These are phyloP conservation scores for Plectrocnemia conspersa DNA, from an alignment of 1,140 invertebrate species.

Conservation along the genomic window DNA sequence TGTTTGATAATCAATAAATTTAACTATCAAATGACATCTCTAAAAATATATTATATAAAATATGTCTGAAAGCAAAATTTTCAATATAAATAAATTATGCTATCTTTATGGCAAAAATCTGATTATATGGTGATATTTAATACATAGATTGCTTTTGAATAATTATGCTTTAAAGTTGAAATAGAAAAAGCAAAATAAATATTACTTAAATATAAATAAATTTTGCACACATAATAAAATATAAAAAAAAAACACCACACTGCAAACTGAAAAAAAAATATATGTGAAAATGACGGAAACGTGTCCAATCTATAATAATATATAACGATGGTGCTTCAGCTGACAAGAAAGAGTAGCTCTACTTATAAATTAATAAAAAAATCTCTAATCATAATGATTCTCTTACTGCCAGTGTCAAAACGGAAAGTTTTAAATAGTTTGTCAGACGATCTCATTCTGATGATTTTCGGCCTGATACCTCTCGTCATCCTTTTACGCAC, in stretches of 20 bases:
- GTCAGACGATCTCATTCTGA: slow-evolving; percentile 51
- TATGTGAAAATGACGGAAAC: slow-evolving; percentile 12
- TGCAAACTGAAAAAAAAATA: slow-evolving; percentile 20
- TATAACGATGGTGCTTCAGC: slow-evolving; percentile 29
- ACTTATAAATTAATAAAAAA: slow-evolving; percentile 20
- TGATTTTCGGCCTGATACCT: slow-evolving; percentile 52
- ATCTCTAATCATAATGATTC: slow-evolving; percentile 30
- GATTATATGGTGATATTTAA: no score
- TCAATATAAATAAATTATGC: no score
- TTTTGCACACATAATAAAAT: slow-evolving; percentile 1
- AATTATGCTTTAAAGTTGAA: no score
- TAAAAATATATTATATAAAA: no score
- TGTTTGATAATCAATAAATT: no score
- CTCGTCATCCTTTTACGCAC: slow-evolving; percentile 41
- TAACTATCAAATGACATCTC: no score
- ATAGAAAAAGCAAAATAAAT: no score
- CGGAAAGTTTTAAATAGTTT: slow-evolving; percentile 54
- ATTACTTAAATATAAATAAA: slow-evolving; percentile 5
- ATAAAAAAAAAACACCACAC: slow-evolving; percentile 15
- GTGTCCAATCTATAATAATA: slow-evolving; percentile 1
- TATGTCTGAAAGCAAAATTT: no score
- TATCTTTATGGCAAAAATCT: no score
- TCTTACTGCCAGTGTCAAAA: slow-evolving; percentile 56
- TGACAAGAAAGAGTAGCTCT: slow-evolving; percentile 24
- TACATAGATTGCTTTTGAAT: no score